phyloP scores from a whole-genome alignment of 1,140 invertebrate species.

The Penaeus vannamei region DNA sequence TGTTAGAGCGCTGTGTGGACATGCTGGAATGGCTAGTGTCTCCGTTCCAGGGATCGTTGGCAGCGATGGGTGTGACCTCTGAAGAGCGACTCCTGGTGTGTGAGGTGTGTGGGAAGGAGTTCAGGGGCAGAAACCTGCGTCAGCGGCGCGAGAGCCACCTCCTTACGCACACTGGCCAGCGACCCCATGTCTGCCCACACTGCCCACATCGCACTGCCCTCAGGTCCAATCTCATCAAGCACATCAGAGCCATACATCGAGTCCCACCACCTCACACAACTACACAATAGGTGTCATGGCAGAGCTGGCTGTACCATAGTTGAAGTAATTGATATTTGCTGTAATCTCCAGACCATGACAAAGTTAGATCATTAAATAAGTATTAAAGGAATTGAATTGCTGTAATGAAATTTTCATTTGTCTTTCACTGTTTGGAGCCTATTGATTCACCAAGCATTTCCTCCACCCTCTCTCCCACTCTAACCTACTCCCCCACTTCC shows the following conservation, averaged over 20 bases:
- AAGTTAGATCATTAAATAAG: too few species aligned
- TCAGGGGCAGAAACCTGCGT: slow-evolving; percentile 58
- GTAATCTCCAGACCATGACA: too few species aligned
- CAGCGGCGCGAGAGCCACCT: slow-evolving; percentile 68
- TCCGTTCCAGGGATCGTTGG: slow-evolving; percentile 59
- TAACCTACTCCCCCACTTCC: neutral
- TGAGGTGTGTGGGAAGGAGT: slow-evolving; percentile 59
- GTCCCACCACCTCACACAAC: slow-evolving; percentile 26
- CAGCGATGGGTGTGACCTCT: slow-evolving; percentile 52
- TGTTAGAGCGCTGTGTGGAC: slow-evolving; percentile 37
- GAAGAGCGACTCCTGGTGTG: slow-evolving; percentile 57
- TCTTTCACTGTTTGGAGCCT: too few species aligned
- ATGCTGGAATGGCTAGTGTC: slow-evolving; percentile 59
- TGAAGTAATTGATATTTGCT: neutral
- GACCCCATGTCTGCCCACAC: slow-evolving; percentile 69
- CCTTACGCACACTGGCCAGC: slow-evolving; percentile 71
- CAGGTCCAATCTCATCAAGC: slow-evolving; percentile 63
- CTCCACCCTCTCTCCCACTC: neutral
- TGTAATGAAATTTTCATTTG: too few species aligned
- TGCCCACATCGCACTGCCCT: slow-evolving; percentile 67
- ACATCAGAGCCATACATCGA: slow-evolving; percentile 56
- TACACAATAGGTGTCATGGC: too few species aligned
- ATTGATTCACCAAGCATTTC: neutral
- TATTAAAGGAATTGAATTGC: too few species aligned
- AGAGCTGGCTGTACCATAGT: neutral